Evolutionary conservation across 2,113 vertebrate species (phyloP), one percentile per base, ranked within the genome.

Genomic region (Neopipo cinnamomea): DNA sequence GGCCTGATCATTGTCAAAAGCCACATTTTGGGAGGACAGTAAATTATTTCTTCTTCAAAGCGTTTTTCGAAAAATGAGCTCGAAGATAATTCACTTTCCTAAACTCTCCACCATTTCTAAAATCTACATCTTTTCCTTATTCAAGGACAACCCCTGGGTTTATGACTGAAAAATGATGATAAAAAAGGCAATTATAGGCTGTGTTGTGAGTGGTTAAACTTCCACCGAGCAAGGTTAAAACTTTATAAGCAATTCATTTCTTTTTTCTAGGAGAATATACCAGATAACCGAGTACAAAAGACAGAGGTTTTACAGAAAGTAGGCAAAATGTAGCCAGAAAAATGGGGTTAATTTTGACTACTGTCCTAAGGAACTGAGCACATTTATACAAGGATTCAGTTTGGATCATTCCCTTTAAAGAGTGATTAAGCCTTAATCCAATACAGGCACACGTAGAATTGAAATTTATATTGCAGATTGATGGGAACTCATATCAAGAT

Each of bases 91-190:
- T 72, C 47, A 37, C 15, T 78, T 88, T 46, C 37, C 46, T 61
- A 28, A 83, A 8, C 9, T 47, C 63, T 25, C n/a, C 49, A 37
- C 71, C 33, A 66, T 56, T 81, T 78, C 20, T 21, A 89, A 95
- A 86, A 95, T 68, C 53, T 63, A 44, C 17, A 92, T 91, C 21
- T 93, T 89, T 94, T 82, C 61, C 61, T 76, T 68, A 65, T n/a
- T 53, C 77, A 92, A 92, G 74, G 90, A 56, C 49, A 85, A 91
- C 28, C 18, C 8, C 28, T 33, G 23, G 27, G 14, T 91, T 75
- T 88, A 70, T 70, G 68, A 76, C 37, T 19, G 72, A 93, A 93
- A 91, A 92, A 79, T 25, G 3, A 75, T 62, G 56, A 95, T 72
- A 46, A 74, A 94, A 92, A 73, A 84, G 53, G 39, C 39, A 79